Conservation (phyloP, 1,140 invertebrate species). For the Copidosoma floridanum region DNA sequence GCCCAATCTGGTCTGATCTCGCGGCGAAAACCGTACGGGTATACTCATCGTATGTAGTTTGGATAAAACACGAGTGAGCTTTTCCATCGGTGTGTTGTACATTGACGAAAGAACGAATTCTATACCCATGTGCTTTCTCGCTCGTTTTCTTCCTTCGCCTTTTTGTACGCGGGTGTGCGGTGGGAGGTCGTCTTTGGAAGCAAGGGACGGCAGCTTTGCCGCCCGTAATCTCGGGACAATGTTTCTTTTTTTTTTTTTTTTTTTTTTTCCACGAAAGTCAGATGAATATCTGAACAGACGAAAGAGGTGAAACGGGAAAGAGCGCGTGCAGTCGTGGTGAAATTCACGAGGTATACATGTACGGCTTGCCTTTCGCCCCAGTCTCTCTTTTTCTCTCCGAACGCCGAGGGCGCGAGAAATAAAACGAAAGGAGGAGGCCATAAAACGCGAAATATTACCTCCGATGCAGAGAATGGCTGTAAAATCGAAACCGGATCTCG, state of each 20-base stretch:
- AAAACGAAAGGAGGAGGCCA: slow-evolving; percentile 11
- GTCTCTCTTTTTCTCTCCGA: not conserved
- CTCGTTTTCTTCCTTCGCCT: too few relatives aligned
- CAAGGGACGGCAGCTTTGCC: too few relatives aligned
- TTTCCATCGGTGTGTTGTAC: too few relatives aligned
- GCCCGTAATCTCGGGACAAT: slow-evolving; percentile 17
- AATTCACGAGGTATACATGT: slow-evolving; percentile 10
- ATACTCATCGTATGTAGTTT: too few relatives aligned
- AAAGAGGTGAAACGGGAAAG: slow-evolving; percentile 26
- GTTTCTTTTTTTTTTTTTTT: too few relatives aligned
- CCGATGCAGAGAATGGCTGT: slow-evolving; percentile 34
- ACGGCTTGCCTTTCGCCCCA: not conserved
- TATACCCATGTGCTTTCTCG: too few relatives aligned
- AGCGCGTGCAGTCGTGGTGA: slow-evolving; percentile 3
- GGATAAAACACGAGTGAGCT: too few relatives aligned
- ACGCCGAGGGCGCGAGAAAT: not conserved
- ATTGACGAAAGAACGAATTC: too few relatives aligned
- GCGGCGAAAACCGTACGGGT: too few relatives aligned
- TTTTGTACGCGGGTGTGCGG: too few relatives aligned
- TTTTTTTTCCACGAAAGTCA: slow-evolving; percentile 23
- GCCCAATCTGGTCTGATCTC: too few relatives aligned
- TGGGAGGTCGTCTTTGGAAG: too few relatives aligned
- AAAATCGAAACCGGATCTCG: slow-evolving; percentile 49
- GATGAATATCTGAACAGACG: slow-evolving; percentile 15
- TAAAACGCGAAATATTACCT: slow-evolving; percentile 45